phyloP scores from a whole-genome alignment of 2,888 invertebrate species.

The Carterocephalus palaemon region DNA sequence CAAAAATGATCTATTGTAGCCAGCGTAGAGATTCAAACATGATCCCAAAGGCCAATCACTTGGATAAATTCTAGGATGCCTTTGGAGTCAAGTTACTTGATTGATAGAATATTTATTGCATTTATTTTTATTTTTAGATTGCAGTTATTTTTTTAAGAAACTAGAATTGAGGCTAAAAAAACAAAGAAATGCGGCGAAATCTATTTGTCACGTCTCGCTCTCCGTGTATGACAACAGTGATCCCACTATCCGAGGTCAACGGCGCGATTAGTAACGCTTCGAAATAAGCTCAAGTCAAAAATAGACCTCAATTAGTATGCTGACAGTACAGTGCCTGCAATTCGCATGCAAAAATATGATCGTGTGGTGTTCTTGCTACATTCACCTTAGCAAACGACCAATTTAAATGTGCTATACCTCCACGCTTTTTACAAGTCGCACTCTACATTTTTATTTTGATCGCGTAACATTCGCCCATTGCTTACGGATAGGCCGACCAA shows the following conservation, averaged over 20 bases:
- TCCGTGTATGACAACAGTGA: slow-evolving; percentile 3
- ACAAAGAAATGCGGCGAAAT: neutral
- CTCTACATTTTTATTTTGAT: slow-evolving; percentile 34
- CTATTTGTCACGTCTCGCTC: slow-evolving; percentile 3
- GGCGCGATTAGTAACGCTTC: slow-evolving; percentile 27
- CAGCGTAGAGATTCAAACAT: too few relatives aligned
- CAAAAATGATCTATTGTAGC: too few relatives aligned
- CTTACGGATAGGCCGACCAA: slow-evolving; percentile 30
- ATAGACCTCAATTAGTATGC: slow-evolving; percentile 54
- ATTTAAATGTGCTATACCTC: slow-evolving; percentile 33
- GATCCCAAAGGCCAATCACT: too few relatives aligned
- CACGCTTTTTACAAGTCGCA: slow-evolving; percentile 4
- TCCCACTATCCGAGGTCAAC: slow-evolving; percentile 19
- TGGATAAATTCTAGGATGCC: too few relatives aligned
- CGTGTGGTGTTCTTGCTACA: slow-evolving; percentile 34
- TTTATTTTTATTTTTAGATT: too few relatives aligned
- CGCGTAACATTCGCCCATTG: slow-evolving; percentile 34
- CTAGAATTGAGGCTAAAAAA: neutral
- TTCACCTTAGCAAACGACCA: slow-evolving; percentile 39
- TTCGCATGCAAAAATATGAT: slow-evolving; percentile 45
- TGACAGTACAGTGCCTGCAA: slow-evolving; percentile 50
- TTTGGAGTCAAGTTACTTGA: too few relatives aligned
- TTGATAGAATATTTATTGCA: too few relatives aligned
- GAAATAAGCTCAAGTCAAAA: slow-evolving; percentile 40
- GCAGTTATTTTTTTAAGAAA: too few relatives aligned